Percentiles rank a stretch among this genome's conserved stretches.
Conservation (phyloP, 2,113 vertebrate species). For the Rhagologus leucostigma region DNA sequence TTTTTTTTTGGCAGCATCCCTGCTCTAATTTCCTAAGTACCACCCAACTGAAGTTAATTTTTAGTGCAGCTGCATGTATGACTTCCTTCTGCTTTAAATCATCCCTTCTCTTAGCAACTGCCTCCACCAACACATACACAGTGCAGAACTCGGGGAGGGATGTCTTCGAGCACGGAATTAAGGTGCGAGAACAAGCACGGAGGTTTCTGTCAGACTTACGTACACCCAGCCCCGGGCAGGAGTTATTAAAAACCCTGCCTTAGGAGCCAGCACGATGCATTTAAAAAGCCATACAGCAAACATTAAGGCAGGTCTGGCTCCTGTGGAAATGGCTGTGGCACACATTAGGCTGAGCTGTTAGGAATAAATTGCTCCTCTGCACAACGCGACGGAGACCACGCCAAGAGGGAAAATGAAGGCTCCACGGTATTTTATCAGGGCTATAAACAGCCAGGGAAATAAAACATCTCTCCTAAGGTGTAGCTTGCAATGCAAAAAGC, state of each 20-base stretch:
- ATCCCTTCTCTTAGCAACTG: slow-evolving; percentile 19
- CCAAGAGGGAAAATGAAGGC: neutral
- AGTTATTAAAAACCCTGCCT: neutral
- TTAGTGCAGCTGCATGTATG: neutral
- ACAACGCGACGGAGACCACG: neutral
- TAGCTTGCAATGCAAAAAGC: neutral
- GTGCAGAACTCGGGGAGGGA: fast-evolving
- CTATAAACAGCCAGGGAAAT: neutral
- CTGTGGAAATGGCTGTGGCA: neutral
- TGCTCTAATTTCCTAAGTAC: neutral
- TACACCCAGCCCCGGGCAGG: neutral
- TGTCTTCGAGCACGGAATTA: neutral
- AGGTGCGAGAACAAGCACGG: neutral
- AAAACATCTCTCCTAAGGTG: neutral
- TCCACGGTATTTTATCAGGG: neutral
- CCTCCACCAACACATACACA: neutral
- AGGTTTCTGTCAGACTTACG: neutral
- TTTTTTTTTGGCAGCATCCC: neutral
- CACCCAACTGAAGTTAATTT: neutral
- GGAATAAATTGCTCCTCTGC: neutral
- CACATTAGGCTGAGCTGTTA: neutral
- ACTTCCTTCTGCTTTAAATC: neutral
- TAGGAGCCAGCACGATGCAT: neutral
- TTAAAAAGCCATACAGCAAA: neutral
- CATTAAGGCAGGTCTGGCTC: neutral